Conservation (phyloP, 2,888 invertebrate species). For the Tromatobia lineatoria region DNA sequence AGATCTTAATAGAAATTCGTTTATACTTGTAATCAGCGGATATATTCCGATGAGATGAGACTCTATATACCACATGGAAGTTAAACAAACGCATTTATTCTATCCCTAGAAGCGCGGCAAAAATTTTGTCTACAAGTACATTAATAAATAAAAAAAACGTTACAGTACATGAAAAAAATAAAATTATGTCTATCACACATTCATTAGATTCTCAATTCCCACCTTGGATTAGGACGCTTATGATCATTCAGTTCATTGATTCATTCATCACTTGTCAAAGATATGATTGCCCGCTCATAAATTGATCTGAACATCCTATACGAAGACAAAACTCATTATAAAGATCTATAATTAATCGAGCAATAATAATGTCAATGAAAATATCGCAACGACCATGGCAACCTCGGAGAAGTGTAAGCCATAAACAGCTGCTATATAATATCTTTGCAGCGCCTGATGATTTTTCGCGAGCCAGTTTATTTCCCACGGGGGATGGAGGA, state of each 20-base stretch:
- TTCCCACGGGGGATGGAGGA: slow-evolving; percentile 42
- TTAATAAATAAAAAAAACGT: not conserved
- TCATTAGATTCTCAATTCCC: not conserved
- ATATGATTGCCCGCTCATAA: not conserved
- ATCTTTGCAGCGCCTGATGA: slow-evolving; percentile 47
- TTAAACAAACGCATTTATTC: no score
- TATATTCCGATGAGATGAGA: no score
- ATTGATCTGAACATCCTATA: not conserved
- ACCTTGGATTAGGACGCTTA: not conserved
- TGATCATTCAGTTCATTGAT: not conserved
- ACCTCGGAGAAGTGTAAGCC: slow-evolving; percentile 6
- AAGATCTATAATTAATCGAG: not conserved
- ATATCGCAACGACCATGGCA: not conserved
- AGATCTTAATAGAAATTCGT: no score
- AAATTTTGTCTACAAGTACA: not conserved
- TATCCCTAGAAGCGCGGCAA: not conserved
- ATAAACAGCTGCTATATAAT: slow-evolving; percentile 14
- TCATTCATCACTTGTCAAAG: not conserved
- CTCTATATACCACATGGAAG: no score
- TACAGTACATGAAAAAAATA: not conserved
- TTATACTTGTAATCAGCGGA: no score
- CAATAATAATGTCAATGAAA: not conserved
- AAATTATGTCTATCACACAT: not conserved
- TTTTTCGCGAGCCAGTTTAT: slow-evolving; percentile 63
- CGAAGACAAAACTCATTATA: not conserved